A percentile compares a stretch with the other conserved stretches of the same genome.
Conservation (phyloP, 2,888 invertebrate species). For the Linnaemya tessellans region DNA sequence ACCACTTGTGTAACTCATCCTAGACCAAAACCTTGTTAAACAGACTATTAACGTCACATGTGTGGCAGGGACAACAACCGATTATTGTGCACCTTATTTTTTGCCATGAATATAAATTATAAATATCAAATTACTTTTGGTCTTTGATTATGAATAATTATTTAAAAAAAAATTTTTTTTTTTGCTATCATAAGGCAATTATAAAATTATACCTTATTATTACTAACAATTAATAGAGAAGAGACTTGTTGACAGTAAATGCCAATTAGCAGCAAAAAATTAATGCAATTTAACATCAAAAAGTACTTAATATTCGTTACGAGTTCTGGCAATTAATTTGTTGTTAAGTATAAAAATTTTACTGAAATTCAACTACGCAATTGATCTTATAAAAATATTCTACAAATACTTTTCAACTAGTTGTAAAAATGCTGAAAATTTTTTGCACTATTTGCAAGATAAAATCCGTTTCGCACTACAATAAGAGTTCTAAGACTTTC, state of each 20-base stretch:
- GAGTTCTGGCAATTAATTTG: slow-evolving; percentile 17
- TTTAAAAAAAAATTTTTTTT: too few species aligned
- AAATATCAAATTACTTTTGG: neutral
- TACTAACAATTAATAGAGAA: slow-evolving; percentile 32
- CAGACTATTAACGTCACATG: neutral
- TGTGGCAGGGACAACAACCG: neutral
- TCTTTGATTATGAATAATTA: neutral
- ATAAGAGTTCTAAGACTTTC: too few species aligned
- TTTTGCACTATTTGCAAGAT: too few species aligned
- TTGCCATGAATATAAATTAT: neutral
- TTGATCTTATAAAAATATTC: neutral
- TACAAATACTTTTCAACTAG: too few species aligned
- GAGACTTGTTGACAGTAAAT: slow-evolving; percentile 12
- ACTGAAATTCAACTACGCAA: slow-evolving; percentile 12
- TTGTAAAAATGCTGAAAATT: too few species aligned
- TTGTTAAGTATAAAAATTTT: neutral
- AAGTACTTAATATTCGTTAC: slow-evolving; percentile 36
- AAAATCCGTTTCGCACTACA: too few species aligned
- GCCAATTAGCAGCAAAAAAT: slow-evolving; percentile 20
- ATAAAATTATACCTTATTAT: slow-evolving; percentile 19
- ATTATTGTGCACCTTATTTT: neutral
- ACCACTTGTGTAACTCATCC: neutral
- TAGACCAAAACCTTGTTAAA: neutral
- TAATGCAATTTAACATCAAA: neutral
- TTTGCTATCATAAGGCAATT: neutral